Evolutionary conservation across 2,888 invertebrate genomes (phyloP), one percentile per base, ranked within the genome.

Genomic region (Macrosiphum euphorbiae): DNA sequence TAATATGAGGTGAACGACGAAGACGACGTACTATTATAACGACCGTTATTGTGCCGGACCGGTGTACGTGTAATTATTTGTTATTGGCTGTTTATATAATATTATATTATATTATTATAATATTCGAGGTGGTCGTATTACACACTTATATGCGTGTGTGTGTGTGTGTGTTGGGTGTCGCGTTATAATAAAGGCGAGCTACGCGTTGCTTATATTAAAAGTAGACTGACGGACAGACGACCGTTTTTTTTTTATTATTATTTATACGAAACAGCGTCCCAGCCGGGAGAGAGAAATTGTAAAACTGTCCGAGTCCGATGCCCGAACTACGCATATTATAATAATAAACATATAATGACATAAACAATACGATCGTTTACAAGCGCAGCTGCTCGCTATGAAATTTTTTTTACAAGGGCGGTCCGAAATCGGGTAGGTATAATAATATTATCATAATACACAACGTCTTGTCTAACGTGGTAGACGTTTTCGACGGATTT

Each of bases 291-390:
- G 61, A 55, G 55, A 55, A 47, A 55, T 88, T 55, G 88, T 88
- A 55, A 88, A 88, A 88, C 88, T 47, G 88, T 88, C 52, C 88
- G 52, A 88, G 84, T 90, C 84, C 84, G 50, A 50, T 26, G 11
- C 26, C 50, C 90, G 84, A 90, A 52, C 52, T 52, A 28, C 78
- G 78, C 35, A 78, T 3, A 35, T 35, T 35, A 35, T 78, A 20
- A 67, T 78, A 78, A 78, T 78, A 78, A 2, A 35, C 78, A 78
- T 78, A 78, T 78, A 78, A 78, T 78, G 78, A 78, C 85, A 91
- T 91, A 91, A 91, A 91, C 91, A 91, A 91, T 91, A 86, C 55
- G 91, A 85, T 91, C 91, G 85, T 91, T 91, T 86, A 91, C 91
- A 58, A 85, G n/a, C 16, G 58, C 91, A 91, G 91, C 91, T 91